Evolutionary conservation across 2,797 vertebrate species (phyloP).

Genomic region (Rhinoraja longicauda): DNA sequence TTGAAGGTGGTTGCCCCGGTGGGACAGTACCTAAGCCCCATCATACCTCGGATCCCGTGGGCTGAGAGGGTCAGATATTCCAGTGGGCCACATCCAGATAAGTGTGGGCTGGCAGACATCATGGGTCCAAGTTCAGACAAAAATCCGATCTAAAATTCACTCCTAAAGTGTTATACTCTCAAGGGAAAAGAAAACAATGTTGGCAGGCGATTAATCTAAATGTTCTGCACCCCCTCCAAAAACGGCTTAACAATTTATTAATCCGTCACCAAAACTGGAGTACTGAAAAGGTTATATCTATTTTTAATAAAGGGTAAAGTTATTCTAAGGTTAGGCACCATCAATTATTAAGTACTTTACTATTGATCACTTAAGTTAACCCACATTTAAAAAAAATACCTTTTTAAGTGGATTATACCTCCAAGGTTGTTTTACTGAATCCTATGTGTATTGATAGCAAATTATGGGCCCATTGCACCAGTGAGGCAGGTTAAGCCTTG

Average conservation of each 20-base stretch:
- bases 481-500: background rate
- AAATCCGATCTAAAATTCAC: no score
- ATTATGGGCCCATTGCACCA: background rate
- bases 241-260: background rate
- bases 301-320: conserved; percentile 8
- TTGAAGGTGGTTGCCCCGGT: no score
- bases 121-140: no score
- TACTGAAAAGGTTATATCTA: conserved; percentile 1
- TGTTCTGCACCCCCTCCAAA: no score
- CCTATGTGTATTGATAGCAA: background rate
- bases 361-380: background rate
- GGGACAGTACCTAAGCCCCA: no score
- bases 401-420: background rate
- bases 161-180: no score
- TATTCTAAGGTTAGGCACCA: background rate
- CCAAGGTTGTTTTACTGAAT: background rate
- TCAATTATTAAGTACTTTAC: conserved; percentile 17
- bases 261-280: background rate
- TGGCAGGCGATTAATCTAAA: background rate
- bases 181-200: background rate
- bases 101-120: no score
- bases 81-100: no score
- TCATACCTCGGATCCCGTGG: no score
- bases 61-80: no score
- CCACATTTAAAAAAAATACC: background rate